Evolutionary conservation across 2,888 invertebrate species (phyloP).

Genomic region (Epistrophe eligans): DNA sequence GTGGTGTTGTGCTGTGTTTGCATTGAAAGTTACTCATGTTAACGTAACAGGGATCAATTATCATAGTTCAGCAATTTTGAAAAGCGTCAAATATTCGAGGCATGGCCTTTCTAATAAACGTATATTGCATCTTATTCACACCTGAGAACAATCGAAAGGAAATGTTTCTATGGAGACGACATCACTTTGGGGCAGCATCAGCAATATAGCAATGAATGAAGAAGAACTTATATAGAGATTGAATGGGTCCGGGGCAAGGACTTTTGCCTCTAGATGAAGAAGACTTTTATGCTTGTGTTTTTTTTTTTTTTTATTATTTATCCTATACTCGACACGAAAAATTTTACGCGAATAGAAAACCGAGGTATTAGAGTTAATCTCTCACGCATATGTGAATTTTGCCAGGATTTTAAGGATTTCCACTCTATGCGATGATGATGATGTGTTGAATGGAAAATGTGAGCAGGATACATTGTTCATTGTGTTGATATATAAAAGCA

Average conservation of each 20-base stretch:
- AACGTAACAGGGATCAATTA: constrained; percentile 84
- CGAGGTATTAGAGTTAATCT: constrained; percentile 73
- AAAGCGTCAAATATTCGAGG: constrained; percentile 79
- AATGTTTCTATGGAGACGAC: constrained; percentile 70
- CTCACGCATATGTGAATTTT: constrained; percentile 76
- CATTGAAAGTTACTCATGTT: constrained; percentile 84
- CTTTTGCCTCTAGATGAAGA: constrained; percentile 56
- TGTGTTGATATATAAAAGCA: constrained; percentile 51
- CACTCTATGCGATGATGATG: constrained; percentile 48
- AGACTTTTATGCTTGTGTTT: constrained; percentile 15
- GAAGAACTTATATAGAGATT: constrained; percentile 38
- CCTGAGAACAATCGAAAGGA: constrained; percentile 82
- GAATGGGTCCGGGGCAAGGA: constrained; percentile 75
- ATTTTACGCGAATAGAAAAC: constrained; percentile 52
- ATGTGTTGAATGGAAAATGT: constrained; percentile 59
- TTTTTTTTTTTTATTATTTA: constrained; percentile 39
- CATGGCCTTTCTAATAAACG: constrained; percentile 78
- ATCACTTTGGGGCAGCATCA: constrained; percentile 57
- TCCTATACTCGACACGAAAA: constrained; percentile 55
- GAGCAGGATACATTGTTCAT: constrained; percentile 55
- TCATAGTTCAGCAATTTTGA: constrained; percentile 83
- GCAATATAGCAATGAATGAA: constrained; percentile 36
- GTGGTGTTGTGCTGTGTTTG: constrained; percentile 68
- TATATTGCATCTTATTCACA: constrained; percentile 84
- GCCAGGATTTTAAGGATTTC: constrained; percentile 76